Evolutionary conservation across 2,113 vertebrate species (phyloP).

Genomic region (Aviceda subcristata): DNA sequence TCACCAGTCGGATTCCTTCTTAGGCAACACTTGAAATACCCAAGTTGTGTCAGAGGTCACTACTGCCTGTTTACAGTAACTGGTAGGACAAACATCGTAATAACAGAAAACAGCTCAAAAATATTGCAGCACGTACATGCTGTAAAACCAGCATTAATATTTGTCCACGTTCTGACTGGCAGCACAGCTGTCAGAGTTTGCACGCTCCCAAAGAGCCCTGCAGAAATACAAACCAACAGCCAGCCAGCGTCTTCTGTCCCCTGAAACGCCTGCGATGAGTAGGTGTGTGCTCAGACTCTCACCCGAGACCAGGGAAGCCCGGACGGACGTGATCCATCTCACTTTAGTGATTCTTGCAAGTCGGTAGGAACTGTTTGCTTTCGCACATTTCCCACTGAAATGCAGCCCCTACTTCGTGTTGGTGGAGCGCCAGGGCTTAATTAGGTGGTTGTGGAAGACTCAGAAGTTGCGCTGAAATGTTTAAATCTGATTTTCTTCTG

Average conservation of each 20-base stretch:
- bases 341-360: background rate
- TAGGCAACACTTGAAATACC: background rate
- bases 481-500: background rate
- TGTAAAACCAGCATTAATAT: background rate
- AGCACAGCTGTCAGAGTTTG: background rate
- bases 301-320: background rate
- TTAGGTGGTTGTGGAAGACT: background rate
- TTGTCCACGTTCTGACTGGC: background rate
- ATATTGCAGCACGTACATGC: background rate
- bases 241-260: background rate
- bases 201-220: background rate
- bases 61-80: background rate
- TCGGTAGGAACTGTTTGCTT: background rate
- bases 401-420: fast-evolving
- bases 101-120: background rate
- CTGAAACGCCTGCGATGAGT: fast-evolving
- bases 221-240: background rate
- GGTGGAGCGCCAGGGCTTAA: background rate
- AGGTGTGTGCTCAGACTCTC: background rate
- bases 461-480: background rate
- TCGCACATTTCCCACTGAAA: background rate
- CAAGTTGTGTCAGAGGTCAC: background rate
- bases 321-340: fast-evolving
- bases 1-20: background rate
- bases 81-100: background rate